These are phyloP conservation scores for Procavia capensis DNA, from an alignment of 2,113 vertebrate genomes.

Conservation along the genomic window DNA sequence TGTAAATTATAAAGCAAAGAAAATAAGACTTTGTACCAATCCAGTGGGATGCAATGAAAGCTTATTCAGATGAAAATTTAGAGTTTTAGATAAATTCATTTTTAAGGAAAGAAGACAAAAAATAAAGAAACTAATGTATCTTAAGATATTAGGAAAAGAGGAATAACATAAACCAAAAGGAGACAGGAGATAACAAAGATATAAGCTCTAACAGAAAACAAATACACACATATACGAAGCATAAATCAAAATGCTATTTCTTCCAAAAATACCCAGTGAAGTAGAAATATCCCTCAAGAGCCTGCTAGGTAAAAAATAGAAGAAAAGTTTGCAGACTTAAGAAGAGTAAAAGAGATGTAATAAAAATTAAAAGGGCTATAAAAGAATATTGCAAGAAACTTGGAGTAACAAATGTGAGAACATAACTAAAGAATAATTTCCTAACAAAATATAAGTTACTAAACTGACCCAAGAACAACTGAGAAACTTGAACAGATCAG, in stretches of 20 bases:
- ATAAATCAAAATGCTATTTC: background rate
- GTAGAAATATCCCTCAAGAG: background rate
- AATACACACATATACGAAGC: background rate
- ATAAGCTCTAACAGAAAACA: background rate
- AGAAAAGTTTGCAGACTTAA: background rate
- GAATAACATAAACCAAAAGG: background rate
- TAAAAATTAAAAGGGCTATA: background rate
- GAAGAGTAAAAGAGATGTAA: background rate
- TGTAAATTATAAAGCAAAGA: background rate
- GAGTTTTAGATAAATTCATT: background rate
- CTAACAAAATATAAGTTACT: slow-evolving; percentile 21
- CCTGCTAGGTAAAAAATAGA: background rate
- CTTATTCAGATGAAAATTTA: background rate
- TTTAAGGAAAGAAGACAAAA: background rate
- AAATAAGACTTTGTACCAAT: background rate
- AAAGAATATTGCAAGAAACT: background rate
- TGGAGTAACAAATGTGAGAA: background rate
- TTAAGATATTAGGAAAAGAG: slow-evolving; percentile 5
- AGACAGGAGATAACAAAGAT: slow-evolving; percentile 6
- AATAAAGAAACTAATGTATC: background rate
- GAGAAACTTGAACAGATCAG: background rate
- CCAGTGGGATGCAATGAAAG: background rate
- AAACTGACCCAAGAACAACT: background rate
- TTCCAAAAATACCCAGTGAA: background rate
- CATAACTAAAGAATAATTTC: background rate